Evolutionary conservation across 2,888 invertebrate species (phyloP), one percentile per base, ranked within the genome.

Genomic region (Ophion obscuratus): DNA sequence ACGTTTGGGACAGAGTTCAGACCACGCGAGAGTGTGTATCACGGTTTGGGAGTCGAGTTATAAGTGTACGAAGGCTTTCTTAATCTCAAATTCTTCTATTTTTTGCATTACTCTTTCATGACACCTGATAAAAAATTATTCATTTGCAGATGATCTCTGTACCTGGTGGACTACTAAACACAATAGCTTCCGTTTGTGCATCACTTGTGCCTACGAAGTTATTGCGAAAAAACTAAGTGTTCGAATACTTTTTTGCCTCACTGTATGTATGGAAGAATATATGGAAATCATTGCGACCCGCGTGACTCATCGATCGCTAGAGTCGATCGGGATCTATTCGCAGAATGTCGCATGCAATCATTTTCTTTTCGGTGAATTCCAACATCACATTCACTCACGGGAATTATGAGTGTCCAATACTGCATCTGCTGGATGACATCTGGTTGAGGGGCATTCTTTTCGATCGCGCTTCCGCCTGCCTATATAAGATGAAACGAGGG

Each of bases 401-500:
- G 20, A 75, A 68, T 67, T 20, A 74, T 81, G 81, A 84, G 73
- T 81, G 68, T 47, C 47, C 73, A 27, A 36, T 83, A 66, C 27
- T 57, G n/a, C 73, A 57, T 71, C 64, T 59, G 24, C 36, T 64
- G 57, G 31, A 62, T 20, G 27, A 36, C 84, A 84, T 71, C 75
- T 82, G 83, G 57, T 61, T 20, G 20, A 59, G 53, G 27, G 53
- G 24, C 68, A 64, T 53, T 59, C 36, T 66, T 53, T 53, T 2
- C 24, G 40, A 66, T 74, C n/a, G 2, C 14, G 40, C 17, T n/a
- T n/a, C 1, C n/a, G 2, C 20, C 31, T 20, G 40, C 31, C 73
- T 83, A 85, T 87, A 87, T 82, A 87, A 83, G 81, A 87, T 76
- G 27, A 24, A 31, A n/a, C 64, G 31, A 31, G n/a, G 11, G 31